A percentile compares a stretch with the other conserved stretches of the same genome.
Conservation (phyloP, 2,797 vertebrate genomes). For the Pantherophis vulpinus region DNA sequence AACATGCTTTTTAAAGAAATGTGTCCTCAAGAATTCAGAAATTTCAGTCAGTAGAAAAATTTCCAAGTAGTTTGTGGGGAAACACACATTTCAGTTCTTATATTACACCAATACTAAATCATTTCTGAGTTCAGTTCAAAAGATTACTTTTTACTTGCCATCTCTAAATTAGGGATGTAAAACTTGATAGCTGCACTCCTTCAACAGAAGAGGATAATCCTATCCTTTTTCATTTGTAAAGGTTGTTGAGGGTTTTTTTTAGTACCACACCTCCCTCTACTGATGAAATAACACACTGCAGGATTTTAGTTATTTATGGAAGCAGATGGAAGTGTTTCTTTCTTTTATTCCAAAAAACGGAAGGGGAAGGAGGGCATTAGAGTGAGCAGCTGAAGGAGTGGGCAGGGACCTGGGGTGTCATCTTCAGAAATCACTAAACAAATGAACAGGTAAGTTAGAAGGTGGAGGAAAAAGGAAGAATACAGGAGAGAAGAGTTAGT, state of each 20-base stretch:
- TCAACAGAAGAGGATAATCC: background rate
- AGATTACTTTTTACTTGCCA: background rate
- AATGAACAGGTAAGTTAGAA: background rate
- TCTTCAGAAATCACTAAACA: background rate
- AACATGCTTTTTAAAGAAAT: background rate
- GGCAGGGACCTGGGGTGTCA: background rate
- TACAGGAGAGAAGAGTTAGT: background rate
- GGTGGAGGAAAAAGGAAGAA: background rate
- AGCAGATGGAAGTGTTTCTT: background rate
- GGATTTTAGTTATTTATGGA: background rate
- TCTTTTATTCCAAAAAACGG: background rate
- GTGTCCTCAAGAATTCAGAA: background rate
- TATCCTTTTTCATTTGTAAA: background rate
- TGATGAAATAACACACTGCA: background rate
- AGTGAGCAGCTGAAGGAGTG: background rate
- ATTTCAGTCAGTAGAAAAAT: background rate
- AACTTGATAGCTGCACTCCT: background rate
- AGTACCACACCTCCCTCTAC: background rate
- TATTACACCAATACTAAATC: background rate
- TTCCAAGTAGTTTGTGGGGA: background rate
- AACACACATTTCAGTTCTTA: background rate
- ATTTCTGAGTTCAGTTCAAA: background rate
- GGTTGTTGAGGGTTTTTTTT: background rate
- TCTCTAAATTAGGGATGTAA: background rate
- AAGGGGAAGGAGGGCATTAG: background rate